These are phyloP conservation scores for Apis cerana DNA, from an alignment of 1,140 invertebrate species.

Conservation along the genomic window DNA sequence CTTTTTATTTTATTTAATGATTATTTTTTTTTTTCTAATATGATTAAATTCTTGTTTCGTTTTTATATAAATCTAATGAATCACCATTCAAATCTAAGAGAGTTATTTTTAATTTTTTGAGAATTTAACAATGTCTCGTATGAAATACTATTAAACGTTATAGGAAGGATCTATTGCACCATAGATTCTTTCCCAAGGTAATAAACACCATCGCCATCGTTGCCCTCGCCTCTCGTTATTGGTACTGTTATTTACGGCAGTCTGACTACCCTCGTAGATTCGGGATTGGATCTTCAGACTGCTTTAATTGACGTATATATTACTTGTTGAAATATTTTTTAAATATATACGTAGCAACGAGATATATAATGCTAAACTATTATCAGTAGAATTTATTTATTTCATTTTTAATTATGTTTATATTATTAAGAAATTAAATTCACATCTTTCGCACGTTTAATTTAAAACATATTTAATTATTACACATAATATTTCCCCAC, in stretches of 20 bases:
- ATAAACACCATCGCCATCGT: conserved; percentile 17
- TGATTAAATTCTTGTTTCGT: neutral
- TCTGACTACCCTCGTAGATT: conserved; percentile 10
- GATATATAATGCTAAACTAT: neutral
- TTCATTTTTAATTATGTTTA: no score
- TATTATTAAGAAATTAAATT: no score
- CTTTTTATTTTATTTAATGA: neutral
- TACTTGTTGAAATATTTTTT: neutral
- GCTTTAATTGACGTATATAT: conserved; percentile 8
- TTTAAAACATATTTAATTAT: no score
- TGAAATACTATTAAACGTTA: neutral
- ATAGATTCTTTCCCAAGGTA: conserved; percentile 7
- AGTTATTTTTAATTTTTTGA: neutral
- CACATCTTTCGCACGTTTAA: no score
- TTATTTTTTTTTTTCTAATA: neutral
- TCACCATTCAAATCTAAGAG: neutral
- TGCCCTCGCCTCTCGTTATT: conserved; percentile 15
- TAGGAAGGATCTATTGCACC: neutral
- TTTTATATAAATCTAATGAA: no score
- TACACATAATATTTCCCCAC: no score
- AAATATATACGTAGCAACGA: neutral
- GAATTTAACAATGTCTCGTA: neutral
- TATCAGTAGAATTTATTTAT: no score
- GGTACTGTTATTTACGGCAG: conserved; percentile 13
- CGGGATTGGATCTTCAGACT: neutral